Conservation (phyloP, 2,797 vertebrate genomes). For the Trichosurus vulpecula region DNA sequence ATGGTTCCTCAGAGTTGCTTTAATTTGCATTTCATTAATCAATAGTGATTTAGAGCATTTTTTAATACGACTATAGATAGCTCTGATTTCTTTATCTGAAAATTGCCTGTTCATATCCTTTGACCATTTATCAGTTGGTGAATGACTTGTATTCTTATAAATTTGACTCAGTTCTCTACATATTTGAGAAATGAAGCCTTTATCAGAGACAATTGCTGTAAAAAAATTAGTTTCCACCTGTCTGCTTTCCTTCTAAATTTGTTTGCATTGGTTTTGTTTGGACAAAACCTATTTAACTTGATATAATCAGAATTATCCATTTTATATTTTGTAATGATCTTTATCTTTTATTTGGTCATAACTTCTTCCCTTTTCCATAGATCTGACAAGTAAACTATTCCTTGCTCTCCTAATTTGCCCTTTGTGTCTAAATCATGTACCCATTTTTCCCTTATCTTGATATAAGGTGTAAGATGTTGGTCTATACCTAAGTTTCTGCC, state of each 20-base stretch:
- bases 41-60: not conserved
- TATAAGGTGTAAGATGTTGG: not conserved
- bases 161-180: not conserved
- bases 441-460: not conserved
- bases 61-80: not conserved
- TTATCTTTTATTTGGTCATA: not conserved
- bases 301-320: not conserved
- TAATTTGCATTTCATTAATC: not conserved
- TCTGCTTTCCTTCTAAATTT: not conserved
- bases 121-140: not conserved
- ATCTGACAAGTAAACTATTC: not conserved
- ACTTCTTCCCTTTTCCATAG: not conserved
- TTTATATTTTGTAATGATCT: not conserved
- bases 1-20: not conserved
- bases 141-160: not conserved
- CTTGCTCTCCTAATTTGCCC: not conserved
- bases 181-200: not conserved
- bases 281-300: not conserved
- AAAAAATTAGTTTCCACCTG: not conserved
- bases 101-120: not conserved
- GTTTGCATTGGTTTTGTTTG: not conserved
- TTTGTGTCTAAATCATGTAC: not conserved
- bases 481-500: not conserved
- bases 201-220: not conserved
- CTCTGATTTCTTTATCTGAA: not conserved